Base-by-base conservation (phyloP, 2,113 vertebrate genomes). In the Terrapene triunguis region DNA sequence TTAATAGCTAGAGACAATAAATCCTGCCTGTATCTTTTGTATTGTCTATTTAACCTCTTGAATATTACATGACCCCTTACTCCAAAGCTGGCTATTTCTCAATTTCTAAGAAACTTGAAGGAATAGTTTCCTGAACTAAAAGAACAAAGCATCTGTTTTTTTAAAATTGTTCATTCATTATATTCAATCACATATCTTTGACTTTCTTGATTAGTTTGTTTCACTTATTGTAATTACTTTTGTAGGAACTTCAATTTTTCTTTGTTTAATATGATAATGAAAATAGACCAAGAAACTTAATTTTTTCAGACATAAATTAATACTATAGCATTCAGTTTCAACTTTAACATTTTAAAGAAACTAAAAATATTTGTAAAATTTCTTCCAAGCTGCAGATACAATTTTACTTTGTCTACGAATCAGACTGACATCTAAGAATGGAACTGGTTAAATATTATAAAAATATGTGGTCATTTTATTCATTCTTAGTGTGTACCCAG, bases 381-480 rank as follows among this genome's bases (percentile, higher is more conserved):
- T 84, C 5, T 25, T 78, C 82, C 65, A 87, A 90, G 5, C 10
- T 94, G 89, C 88, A 82, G 76, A 90, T 94, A 14, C 2, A 42
- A 0, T 78, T 97, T 69, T 90, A 92, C 21, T 27, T 80, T 93
- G 79, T 92, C 88, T 94, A 91, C 93, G n/a, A 89, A 48, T 81
- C 89, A 57, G 24, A 12, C 22, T 13, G 24, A 44, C 42, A 76
- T 25, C n/a, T 38, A 76, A 12, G 38, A 93, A 76, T 25, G 44
- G 32, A 94, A 81, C 74, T 81, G 59, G 50, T 42, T 94, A 88
- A 95, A 92, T 97, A 88, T 93, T 96, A 96, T 87, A 89, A 87
- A 89, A 91, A 91, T 94, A n/a, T 82, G 62, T 54, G 88, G 74
- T 85, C 44, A 95, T 92, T 96, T 88, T 97, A 94, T 92, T 92